Percentiles rank a stretch among this genome's conserved stretches.
These are phyloP conservation scores for Nautilus pompilius DNA, from an alignment of 1,140 invertebrate genomes.

Conservation along the genomic window DNA sequence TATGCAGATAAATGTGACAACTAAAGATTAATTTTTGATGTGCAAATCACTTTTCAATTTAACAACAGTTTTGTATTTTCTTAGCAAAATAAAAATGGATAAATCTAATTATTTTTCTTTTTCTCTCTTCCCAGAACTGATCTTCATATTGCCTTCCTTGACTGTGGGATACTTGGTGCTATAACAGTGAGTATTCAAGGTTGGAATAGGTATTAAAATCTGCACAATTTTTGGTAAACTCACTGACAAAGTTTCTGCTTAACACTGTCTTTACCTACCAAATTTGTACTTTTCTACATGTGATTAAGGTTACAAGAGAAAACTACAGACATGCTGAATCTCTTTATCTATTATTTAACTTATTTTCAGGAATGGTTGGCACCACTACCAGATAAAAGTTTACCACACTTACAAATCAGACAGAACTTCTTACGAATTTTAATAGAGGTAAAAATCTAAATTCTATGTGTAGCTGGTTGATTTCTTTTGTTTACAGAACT, in stretches of 20 bases:
- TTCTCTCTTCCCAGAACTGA: constrained; percentile 59
- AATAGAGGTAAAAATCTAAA: constrained; percentile 69
- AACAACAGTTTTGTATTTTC: background rate
- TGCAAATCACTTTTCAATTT: background rate
- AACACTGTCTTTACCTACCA: background rate
- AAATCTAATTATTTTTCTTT: constrained; percentile 7
- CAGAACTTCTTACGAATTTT: constrained; percentile 85
- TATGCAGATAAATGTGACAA: too few relatives aligned
- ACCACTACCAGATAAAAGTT: constrained; percentile 92
- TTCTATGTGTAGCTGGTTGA: background rate
- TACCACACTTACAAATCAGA: constrained; percentile 89
- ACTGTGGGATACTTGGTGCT: constrained; percentile 88
- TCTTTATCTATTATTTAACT: constrained; percentile 1
- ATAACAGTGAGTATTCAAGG: constrained; percentile 63
- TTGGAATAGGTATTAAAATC: too few relatives aligned
- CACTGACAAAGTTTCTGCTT: background rate
- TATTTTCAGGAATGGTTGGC: constrained; percentile 84
- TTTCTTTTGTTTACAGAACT: background rate
- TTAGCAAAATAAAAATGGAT: too few relatives aligned
- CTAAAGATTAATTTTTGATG: too few relatives aligned
- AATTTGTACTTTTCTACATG: background rate
- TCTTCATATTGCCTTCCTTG: constrained; percentile 89
- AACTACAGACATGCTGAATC: background rate
- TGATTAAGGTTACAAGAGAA: background rate
- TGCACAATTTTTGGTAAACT: too few relatives aligned